These are phyloP conservation scores for Carettochelys insculpta DNA, from an alignment of 2,113 vertebrate genomes.

Conservation along the genomic window DNA sequence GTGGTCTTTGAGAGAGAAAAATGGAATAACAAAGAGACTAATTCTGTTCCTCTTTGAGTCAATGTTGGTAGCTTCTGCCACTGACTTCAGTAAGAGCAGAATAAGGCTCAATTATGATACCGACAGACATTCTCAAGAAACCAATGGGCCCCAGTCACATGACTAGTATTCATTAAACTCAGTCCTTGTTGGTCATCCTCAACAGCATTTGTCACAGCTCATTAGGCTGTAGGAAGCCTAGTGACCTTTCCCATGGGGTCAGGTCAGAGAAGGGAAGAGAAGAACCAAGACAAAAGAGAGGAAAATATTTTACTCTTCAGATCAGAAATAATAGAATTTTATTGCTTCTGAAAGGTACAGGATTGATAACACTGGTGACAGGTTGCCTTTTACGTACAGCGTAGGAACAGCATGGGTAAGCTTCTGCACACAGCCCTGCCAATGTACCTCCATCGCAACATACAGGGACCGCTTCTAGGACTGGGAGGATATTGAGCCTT, in stretches of 20 bases:
- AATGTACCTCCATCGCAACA: not conserved
- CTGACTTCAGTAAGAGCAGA: not conserved
- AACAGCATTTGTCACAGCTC: slow-evolving; percentile 23
- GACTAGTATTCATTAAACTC: slow-evolving; percentile 37
- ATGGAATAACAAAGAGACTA: not conserved
- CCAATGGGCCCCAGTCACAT: not conserved
- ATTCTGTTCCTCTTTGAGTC: not conserved
- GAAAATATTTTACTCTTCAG: slow-evolving; percentile 26
- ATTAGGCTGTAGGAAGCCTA: slow-evolving; percentile 48
- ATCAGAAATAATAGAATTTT: slow-evolving; percentile 54
- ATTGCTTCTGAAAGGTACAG: slow-evolving; percentile 49
- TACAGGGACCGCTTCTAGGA: not conserved
- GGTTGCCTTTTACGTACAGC: not conserved
- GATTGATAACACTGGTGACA: not conserved
- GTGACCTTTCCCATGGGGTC: slow-evolving; percentile 62
- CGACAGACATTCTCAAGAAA: not conserved
- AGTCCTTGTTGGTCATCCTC: not conserved
- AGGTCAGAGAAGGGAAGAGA: slow-evolving; percentile 19
- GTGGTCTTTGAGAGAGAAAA: not conserved
- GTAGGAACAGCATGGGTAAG: not conserved
- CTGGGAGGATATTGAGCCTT: not conserved
- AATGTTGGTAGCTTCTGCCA: not conserved
- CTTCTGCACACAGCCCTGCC: not conserved
- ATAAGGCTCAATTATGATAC: not conserved
- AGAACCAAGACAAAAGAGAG: slow-evolving; percentile 20